Evolutionary conservation across 2,888 invertebrate genomes (phyloP).

Genomic region (Troglohyphantes excavatus): DNA sequence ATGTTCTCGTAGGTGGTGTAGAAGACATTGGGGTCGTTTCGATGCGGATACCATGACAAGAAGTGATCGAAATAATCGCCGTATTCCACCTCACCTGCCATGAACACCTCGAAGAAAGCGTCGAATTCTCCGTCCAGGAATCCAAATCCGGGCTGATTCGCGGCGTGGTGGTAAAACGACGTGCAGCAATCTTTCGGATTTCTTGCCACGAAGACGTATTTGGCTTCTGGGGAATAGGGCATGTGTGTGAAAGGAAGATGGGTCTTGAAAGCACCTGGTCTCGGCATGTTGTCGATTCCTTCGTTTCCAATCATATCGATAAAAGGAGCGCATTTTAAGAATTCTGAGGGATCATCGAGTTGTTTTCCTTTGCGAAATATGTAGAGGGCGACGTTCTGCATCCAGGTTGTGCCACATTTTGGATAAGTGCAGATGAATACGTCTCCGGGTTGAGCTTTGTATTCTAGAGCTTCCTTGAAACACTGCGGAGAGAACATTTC

Average conservation of each 20-base stretch:
- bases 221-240: slow-evolving; percentile 75
- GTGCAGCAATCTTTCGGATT: slow-evolving; percentile 84
- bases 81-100: slow-evolving; percentile 81
- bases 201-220: slow-evolving; percentile 83
- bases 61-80: slow-evolving; percentile 79
- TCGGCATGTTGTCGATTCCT: slow-evolving; percentile 50
- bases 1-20: slow-evolving; percentile 83
- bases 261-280: slow-evolving; percentile 80
- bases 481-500: slow-evolving; percentile 41
- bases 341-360: slow-evolving; percentile 42
- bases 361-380: slow-evolving; percentile 74
- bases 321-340: slow-evolving; percentile 51
- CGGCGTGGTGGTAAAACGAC: slow-evolving; percentile 83
- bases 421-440: slow-evolving; percentile 79
- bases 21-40: slow-evolving; percentile 81
- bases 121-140: slow-evolving; percentile 80
- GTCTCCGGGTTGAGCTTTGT: slow-evolving; percentile 72
- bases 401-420: slow-evolving; percentile 80
- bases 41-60: slow-evolving; percentile 61
- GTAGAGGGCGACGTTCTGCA: slow-evolving; percentile 64
- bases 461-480: slow-evolving; percentile 64
- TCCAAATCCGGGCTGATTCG: neutral
- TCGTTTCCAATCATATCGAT: slow-evolving; percentile 75
- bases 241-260: slow-evolving; percentile 81
- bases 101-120: slow-evolving; percentile 83